Conservation (phyloP, 1,140 invertebrate genomes). For the Yoshiicerus persimilis region DNA sequence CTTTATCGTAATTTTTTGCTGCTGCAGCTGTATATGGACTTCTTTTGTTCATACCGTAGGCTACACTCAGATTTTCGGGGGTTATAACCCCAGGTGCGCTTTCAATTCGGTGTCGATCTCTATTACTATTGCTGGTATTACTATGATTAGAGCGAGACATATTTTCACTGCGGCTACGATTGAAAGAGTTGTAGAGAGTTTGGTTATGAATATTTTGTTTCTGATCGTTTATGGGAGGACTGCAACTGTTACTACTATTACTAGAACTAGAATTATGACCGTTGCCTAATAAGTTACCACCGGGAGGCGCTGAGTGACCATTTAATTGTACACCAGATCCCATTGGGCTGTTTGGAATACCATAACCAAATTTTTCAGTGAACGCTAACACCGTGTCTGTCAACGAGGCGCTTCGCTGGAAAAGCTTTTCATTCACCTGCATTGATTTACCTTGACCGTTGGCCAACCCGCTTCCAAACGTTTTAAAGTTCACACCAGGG, state of each 20-base stretch:
- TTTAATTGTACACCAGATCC: not conserved
- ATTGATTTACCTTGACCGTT: not conserved
- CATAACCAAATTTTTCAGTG: constrained; percentile 47
- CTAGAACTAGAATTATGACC: not conserved
- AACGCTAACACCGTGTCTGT: constrained; percentile 45
- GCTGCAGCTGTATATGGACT: not conserved
- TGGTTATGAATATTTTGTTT: not conserved
- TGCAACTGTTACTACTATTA: not conserved
- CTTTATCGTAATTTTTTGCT: not conserved
- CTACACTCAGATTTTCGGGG: constrained; percentile 26
- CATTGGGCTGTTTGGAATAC: constrained; percentile 24
- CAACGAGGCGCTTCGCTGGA: constrained; percentile 31
- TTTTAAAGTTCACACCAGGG: not conserved
- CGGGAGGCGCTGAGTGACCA: not conserved
- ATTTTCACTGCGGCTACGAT: not conserved
- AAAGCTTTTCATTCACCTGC: constrained; percentile 30
- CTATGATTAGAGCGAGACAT: not conserved
- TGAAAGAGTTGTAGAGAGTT: not conserved
- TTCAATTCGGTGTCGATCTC: not conserved
- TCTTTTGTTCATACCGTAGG: not conserved
- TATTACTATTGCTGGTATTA: not conserved
- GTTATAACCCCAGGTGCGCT: not conserved
- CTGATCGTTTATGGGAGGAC: constrained; percentile 16
- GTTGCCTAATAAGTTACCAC: not conserved
- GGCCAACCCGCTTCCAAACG: not conserved